Base-by-base conservation (phyloP, 1,140 invertebrate species). In the Anadara kagoshimensis region DNA sequence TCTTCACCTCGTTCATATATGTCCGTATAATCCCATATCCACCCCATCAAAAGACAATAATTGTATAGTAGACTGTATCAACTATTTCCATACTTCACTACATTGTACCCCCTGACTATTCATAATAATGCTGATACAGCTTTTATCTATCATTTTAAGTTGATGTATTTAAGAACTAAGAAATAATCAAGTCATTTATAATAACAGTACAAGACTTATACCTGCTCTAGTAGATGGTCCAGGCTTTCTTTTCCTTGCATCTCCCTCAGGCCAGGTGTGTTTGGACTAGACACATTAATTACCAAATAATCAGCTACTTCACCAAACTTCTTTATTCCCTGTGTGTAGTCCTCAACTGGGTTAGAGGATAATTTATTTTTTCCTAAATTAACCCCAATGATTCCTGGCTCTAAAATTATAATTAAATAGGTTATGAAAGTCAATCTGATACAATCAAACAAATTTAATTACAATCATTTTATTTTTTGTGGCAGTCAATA, bases 321-420 rank as follows among this genome's bases (percentile, higher is more conserved):
- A 16, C 85, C 88, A 81, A 92, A 91, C 57, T 85, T 85, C 53
- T 82, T 75, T 10, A 91, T 85, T 26, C 91, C 90, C 67, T 87
- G 76, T 47, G 90, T 91, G 86, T 98, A 99, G 90, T 99, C 98
- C 20, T 91, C 84, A 26, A 92, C 89, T 0, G 95, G 90, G 90
- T 96, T 92, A 47, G 89, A 78, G 4, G 95, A 95, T 1, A 89
- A 87, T 90, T 98, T 99, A 90, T 99, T 99, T 89, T 97, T 98
- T 0, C 98, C 98, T 53, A 99, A 91, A 91, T 99, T 99, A 0
- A 99, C 92, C 14, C 97, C 97, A 53, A 98, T 74, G 11, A 90
- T 69, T 26, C 86, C 85, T 66, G 61, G 61, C 41, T 43, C 63
- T 66, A 14, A 66, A 66, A 65, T n/a, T 5, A 54, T 18, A 45